Evolutionary conservation across 2,888 invertebrate species (phyloP), one percentile per base, ranked within the genome.

Genomic region (Acronicta alni): DNA sequence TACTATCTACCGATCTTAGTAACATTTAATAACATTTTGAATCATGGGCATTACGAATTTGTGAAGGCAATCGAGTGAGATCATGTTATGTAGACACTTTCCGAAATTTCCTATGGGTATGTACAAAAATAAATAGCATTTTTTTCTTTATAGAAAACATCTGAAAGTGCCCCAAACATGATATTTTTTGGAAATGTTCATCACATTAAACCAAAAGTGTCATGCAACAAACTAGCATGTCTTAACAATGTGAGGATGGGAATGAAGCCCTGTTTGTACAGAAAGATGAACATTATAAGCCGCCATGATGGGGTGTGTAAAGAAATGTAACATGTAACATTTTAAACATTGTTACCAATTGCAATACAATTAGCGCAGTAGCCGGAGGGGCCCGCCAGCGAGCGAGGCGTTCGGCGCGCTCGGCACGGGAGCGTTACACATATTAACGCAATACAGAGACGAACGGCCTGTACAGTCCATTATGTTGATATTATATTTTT

Each of bases 391-490:
- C 38, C 49, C 38, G 51, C 38, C 51, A 42, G 62, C 45, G 37
- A 7, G 15, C 23, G 9, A 17, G 15, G 65, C 62, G 66, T n/a
- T n/a, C 53, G 72, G 38, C 53, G 55, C 43, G 46, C 14, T 14
- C 77, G 78, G 69, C 71, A 70, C 64, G 81, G 68, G 86, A 86
- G 90, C 89, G 86, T 79, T 77, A 85, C 81, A 90, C 82, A 88
- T 77, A 83, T 75, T 35, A 35, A 85, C 85, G 86, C 86, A 85
- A 87, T 86, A 95, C 67, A 94, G 92, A 95, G 89, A 95, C 95
- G 90, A 95, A 95, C 95, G 95, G 95, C 95, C 95, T 95, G 95
- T 96, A 96, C 95, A 96, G 94, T 95, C 95, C 91, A 95, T 95
- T 90, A 95, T 95, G 95, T 95, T 95, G 95, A 95, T 90, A 91